A percentile compares a stretch with the other conserved stretches of the same genome.
phyloP scores from a whole-genome alignment of 2,113 vertebrate species.

The Hiodon alosoides region DNA sequence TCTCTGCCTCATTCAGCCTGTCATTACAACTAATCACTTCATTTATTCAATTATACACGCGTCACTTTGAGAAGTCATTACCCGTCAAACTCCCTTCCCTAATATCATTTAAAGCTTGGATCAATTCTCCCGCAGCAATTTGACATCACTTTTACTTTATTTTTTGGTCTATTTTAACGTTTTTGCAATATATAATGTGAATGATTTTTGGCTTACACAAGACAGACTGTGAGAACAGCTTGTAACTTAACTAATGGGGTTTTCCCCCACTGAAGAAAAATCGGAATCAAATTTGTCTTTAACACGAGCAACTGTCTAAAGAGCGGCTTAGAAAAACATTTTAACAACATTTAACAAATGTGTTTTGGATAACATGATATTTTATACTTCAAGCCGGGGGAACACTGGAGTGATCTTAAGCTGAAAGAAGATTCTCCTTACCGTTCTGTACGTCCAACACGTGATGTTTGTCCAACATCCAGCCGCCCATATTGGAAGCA shows the following conservation, averaged over 20 bases:
- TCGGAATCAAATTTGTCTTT: background rate
- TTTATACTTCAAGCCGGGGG: background rate
- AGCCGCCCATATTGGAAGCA: slow-evolving; percentile 90
- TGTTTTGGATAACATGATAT: background rate
- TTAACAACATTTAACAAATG: background rate
- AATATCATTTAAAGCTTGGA: slow-evolving; percentile 45
- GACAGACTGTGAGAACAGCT: background rate
- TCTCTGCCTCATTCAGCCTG: slow-evolving; percentile 50
- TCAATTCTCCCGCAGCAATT: slow-evolving; percentile 38
- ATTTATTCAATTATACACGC: slow-evolving; percentile 65
- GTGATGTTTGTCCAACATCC: slow-evolving; percentile 92
- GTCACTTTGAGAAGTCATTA: slow-evolving; percentile 58
- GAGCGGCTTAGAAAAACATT: background rate
- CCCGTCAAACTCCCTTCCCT: slow-evolving; percentile 53
- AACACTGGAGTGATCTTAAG: background rate
- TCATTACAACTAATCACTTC: slow-evolving; percentile 56
- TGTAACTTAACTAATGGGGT: background rate
- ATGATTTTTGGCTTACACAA: slow-evolving; percentile 9
- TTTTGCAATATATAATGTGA: slow-evolving; percentile 12
- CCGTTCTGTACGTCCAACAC: slow-evolving; percentile 88
- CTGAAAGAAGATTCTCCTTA: slow-evolving; percentile 51
- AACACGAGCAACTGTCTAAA: background rate
- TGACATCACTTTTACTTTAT: slow-evolving; percentile 1
- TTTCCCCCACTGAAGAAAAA: background rate
- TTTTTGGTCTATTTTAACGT: slow-evolving; percentile 17